These are phyloP conservation scores for Rotaria socialis DNA, from an alignment of 2,888 invertebrate genomes.

Conservation along the genomic window DNA sequence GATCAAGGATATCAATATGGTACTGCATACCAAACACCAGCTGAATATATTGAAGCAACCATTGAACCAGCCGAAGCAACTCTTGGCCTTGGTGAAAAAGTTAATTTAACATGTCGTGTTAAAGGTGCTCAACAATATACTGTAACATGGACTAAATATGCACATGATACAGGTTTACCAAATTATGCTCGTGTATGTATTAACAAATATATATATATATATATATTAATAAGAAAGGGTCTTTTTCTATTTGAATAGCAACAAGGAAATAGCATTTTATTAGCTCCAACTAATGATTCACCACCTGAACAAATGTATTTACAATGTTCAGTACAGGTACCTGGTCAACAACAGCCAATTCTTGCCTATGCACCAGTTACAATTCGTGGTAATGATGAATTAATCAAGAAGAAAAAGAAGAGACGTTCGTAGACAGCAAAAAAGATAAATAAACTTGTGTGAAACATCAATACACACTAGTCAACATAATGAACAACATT, in stretches of 20 bases:
- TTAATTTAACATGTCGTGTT: not conserved
- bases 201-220: too few relatives aligned
- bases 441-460: not conserved
- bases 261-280: slow-evolving; percentile 3
- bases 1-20: not conserved
- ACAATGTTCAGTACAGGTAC: not conserved
- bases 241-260: not conserved
- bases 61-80: not conserved
- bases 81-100: not conserved
- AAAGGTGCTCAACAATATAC: slow-evolving; percentile 20
- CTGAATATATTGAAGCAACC: not conserved
- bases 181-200: not conserved
- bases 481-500: not conserved
- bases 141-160: slow-evolving; percentile 18
- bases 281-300: not conserved
- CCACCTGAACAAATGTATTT: not conserved
- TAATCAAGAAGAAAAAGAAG: not conserved
- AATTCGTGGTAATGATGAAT: not conserved
- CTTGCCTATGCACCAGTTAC: not conserved
- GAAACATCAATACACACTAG: not conserved
- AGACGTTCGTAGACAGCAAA: not conserved
- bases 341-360: not conserved
- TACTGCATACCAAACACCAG: not conserved
- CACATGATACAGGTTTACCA: slow-evolving; percentile 17
- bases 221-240: too few relatives aligned